Evolutionary conservation across 2,113 vertebrate genomes (phyloP).

Genomic region (Pomatorhinus ruficollis): DNA sequence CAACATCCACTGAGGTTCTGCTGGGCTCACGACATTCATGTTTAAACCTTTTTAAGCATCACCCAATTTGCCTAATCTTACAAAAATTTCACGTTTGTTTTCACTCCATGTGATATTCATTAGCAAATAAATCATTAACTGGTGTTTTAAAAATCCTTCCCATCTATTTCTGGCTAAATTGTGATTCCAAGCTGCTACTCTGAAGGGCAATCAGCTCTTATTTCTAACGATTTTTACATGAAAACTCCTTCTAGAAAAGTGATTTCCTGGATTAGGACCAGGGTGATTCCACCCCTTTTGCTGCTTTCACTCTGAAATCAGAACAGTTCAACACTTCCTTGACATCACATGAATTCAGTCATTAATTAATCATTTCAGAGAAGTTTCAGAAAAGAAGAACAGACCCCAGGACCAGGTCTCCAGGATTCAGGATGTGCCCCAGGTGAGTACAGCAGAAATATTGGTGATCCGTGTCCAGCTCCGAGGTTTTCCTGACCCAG

Average conservation of each 20-base stretch:
- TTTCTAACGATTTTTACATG: neutral
- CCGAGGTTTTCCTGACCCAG: conserved; percentile 96
- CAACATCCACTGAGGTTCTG: neutral
- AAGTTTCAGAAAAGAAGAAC: conserved; percentile 26
- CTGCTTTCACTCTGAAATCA: neutral
- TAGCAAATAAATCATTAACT: neutral
- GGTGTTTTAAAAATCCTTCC: neutral
- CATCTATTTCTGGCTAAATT: neutral
- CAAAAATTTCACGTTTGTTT: neutral
- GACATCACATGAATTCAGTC: neutral
- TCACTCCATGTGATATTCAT: accelerated
- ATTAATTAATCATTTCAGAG: neutral
- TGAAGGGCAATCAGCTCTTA: neutral
- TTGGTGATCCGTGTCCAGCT: conserved; percentile 90
- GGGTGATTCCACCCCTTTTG: neutral
- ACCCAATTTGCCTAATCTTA: neutral
- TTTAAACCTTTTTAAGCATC: neutral
- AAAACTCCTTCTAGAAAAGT: neutral
- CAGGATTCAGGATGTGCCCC: conserved; percentile 94
- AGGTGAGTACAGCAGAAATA: conserved; percentile 94
- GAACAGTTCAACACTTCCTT: neutral
- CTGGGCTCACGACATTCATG: neutral
- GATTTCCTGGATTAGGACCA: neutral
- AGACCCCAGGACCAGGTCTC: conserved; percentile 93
- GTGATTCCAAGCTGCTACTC: neutral